These are phyloP conservation scores for Dinoponera quadriceps DNA, from an alignment of 1,140 invertebrate species.

Conservation along the genomic window DNA sequence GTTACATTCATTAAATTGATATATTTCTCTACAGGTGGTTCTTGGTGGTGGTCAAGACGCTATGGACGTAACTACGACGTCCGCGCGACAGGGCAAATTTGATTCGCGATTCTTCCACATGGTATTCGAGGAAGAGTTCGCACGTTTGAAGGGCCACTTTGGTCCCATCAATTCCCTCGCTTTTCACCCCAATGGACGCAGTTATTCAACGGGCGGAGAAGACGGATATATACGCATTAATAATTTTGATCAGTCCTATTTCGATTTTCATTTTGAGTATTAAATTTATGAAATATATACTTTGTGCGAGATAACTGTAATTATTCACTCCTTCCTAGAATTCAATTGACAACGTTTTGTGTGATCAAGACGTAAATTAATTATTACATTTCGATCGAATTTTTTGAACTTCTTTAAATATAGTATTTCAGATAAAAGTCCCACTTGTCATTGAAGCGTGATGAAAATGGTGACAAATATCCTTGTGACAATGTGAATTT, in stretches of 20 bases:
- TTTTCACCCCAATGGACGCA: slow-evolving; percentile 99
- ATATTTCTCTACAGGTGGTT: slow-evolving; percentile 88
- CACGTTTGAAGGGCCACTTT: slow-evolving; percentile 99
- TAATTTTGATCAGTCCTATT: slow-evolving; percentile 98
- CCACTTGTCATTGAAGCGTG: not conserved
- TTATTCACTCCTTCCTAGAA: slow-evolving; percentile 8
- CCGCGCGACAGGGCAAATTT: slow-evolving; percentile 97
- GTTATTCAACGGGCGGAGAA: slow-evolving; percentile 98
- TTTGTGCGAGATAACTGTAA: not conserved
- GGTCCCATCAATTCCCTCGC: slow-evolving; percentile 99
- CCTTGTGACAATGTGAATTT: no score
- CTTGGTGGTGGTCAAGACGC: slow-evolving; percentile 99
- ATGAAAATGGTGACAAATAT: no score
- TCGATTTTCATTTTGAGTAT: slow-evolving; percentile 98
- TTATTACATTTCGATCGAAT: not conserved
- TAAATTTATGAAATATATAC: slow-evolving; percentile 79
- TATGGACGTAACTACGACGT: slow-evolving; percentile 99
- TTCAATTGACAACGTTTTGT: no score
- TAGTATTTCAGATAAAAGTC: not conserved
- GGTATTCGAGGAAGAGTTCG: slow-evolving; percentile 99
- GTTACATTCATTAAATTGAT: not conserved
- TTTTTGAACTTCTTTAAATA: not conserved
- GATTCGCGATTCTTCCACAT: slow-evolving; percentile 99
- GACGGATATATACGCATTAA: slow-evolving; percentile 99
- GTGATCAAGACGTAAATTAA: not conserved